Evolutionary conservation across 2,888 invertebrate species (phyloP).

Genomic region (Euplexia lucipara): DNA sequence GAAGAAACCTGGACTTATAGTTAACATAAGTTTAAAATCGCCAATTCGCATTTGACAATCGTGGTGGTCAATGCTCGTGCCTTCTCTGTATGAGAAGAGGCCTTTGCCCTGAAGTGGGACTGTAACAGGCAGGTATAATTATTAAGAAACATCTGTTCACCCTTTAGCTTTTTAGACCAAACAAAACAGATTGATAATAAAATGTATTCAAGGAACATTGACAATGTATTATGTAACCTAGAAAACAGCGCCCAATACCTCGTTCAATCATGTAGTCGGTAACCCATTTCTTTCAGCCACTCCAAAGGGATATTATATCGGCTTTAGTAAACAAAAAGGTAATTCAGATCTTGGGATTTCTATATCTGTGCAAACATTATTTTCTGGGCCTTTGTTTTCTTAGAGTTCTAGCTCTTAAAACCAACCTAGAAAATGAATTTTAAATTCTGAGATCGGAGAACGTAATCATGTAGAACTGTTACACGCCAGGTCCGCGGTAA

Average conservation of each 20-base stretch:
- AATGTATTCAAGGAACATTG: slow-evolving; percentile 12
- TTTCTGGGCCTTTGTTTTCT: background rate
- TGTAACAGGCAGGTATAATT: no score
- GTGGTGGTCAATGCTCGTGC: no score
- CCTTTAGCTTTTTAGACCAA: background rate
- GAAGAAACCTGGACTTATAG: no score
- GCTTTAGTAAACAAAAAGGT: slow-evolving; percentile 15
- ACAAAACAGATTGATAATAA: background rate
- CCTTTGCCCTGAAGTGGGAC: no score
- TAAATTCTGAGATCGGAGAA: no score
- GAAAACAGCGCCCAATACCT: slow-evolving; percentile 18
- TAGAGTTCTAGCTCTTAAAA: background rate
- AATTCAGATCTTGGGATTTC: background rate
- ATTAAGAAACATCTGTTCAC: no score
- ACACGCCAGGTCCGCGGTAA: no score
- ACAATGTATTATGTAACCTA: slow-evolving; percentile 1
- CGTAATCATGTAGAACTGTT: no score
- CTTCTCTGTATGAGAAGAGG: no score
- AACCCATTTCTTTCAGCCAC: slow-evolving; percentile 14
- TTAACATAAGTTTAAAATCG: no score
- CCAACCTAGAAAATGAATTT: no score
- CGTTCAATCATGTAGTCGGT: slow-evolving; percentile 10
- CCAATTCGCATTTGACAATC: no score
- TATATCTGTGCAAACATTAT: background rate
- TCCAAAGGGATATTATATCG: slow-evolving; percentile 26